Evolutionary conservation across 2,797 vertebrate genomes (phyloP).

Genomic region (Sciurus vulgaris): DNA sequence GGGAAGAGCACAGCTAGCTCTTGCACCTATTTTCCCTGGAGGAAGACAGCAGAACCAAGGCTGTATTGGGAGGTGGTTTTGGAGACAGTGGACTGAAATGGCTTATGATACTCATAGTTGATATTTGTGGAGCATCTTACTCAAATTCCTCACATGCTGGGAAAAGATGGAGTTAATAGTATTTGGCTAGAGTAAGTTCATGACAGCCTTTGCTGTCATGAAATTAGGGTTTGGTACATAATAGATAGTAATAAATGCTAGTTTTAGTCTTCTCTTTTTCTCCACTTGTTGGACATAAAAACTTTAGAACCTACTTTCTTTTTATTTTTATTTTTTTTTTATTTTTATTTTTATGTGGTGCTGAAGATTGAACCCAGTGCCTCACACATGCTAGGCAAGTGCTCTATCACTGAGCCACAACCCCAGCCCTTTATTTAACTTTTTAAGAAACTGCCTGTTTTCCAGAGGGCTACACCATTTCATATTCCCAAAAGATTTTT

Average conservation of each 20-base stretch:
- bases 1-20: background rate
- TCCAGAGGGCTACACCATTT: background rate
- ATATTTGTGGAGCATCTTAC: background rate
- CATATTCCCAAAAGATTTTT: background rate
- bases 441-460: background rate
- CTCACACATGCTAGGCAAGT: too few species aligned
- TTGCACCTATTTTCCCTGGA: background rate
- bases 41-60: background rate
- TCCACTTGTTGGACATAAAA: background rate
- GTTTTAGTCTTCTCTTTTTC: background rate
- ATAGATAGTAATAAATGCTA: background rate
- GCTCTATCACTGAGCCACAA: too few species aligned
- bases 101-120: background rate
- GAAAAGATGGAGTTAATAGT: background rate
- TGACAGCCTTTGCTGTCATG: background rate
- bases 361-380: too few species aligned
- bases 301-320: background rate
- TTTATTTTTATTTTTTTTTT: too few species aligned
- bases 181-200: background rate
- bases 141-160: background rate
- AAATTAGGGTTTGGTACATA: background rate
- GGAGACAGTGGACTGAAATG: background rate
- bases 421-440: background rate
- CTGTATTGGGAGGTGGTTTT: background rate
- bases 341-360: too few species aligned